Conservation (phyloP, 2,113 vertebrate species). For the Galbula dea region DNA sequence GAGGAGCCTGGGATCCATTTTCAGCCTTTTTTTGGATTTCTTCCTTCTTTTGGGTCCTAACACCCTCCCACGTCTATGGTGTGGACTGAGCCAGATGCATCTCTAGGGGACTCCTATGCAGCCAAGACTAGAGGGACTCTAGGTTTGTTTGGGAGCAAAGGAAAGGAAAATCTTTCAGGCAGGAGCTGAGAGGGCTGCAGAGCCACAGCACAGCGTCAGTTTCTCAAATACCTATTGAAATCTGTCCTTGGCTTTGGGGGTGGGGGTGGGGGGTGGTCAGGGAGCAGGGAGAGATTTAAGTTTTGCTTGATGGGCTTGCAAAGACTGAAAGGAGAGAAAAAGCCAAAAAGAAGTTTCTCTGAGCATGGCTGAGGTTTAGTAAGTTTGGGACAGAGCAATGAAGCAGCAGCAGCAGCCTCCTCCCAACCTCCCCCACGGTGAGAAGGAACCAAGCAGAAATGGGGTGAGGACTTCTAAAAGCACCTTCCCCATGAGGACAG, state of each 20-base stretch:
- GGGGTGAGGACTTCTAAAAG: background rate
- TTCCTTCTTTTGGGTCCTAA: background rate
- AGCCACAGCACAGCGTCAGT: background rate
- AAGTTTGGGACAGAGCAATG: background rate
- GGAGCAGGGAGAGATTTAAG: too few relatives aligned
- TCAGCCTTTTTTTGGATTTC: background rate
- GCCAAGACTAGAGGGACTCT: background rate
- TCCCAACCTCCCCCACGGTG: fast-evolving
- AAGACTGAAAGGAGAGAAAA: background rate
- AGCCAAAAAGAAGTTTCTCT: background rate
- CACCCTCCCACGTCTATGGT: fast-evolving
- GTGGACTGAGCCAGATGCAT: background rate
- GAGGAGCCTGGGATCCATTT: background rate
- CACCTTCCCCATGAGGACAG: too few relatives aligned
- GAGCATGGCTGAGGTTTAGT: background rate
- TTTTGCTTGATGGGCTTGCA: background rate
- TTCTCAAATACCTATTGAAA: background rate
- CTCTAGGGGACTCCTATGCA: background rate
- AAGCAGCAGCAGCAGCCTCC: background rate
- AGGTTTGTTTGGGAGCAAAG: background rate
- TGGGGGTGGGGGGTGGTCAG: too few relatives aligned
- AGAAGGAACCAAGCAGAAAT: background rate
- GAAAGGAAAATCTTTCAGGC: background rate
- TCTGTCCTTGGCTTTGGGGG: fast-evolving
- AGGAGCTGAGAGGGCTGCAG: background rate